phyloP scores from a whole-genome alignment of 2,797 vertebrate genomes.

The Galago senegalensis region DNA sequence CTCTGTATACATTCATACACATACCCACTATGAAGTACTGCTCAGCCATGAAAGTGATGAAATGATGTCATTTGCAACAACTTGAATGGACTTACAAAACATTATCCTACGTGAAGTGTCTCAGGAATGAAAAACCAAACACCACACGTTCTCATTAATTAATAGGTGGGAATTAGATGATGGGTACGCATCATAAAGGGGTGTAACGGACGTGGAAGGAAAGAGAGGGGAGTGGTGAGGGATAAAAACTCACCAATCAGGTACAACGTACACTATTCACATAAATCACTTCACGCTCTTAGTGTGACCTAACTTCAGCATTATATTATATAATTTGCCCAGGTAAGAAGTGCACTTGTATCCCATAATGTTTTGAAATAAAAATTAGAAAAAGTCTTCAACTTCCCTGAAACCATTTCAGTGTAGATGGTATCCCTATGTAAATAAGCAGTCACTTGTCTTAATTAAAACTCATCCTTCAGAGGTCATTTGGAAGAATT shows the following conservation, averaged over 20 bases:
- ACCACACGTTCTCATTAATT: neutral
- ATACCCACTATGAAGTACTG: neutral
- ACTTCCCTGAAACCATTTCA: neutral
- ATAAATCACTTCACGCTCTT: neutral
- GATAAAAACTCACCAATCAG: neutral
- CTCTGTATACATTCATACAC: too few relatives aligned
- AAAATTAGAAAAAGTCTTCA: neutral
- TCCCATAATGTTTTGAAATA: neutral
- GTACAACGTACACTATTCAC: neutral
- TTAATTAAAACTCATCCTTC: neutral
- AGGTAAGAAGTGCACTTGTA: neutral
- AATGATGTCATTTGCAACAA: neutral
- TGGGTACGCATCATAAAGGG: neutral
- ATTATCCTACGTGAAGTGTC: neutral
- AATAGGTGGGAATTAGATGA: neutral
- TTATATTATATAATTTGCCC: neutral
- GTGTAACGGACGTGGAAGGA: neutral
- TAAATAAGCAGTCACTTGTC: neutral
- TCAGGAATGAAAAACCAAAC: neutral
- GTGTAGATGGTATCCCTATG: neutral
- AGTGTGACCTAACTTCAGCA: neutral
- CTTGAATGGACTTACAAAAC: neutral
- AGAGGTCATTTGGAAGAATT: neutral
- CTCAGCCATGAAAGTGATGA: neutral
- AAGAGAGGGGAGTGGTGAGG: neutral